Evolutionary conservation across 1,140 invertebrate genomes (phyloP).

Genomic region (Brachionus koreanus): DNA sequence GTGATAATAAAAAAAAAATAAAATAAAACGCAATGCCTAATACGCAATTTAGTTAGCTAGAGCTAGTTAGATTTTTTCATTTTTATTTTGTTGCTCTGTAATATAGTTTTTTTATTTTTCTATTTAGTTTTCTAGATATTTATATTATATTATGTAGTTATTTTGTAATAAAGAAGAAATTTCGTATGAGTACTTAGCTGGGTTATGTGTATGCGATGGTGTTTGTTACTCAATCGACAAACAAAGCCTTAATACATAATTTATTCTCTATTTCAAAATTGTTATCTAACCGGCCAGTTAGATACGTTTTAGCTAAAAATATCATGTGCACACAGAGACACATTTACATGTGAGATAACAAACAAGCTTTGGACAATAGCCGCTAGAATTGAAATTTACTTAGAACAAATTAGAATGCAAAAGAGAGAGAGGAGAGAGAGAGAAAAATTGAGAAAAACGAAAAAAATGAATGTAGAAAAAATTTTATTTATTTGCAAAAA

Average conservation of each 20-base stretch:
- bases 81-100: not conserved
- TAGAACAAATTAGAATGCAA: no score
- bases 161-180: conserved; percentile 5
- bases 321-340: no score
- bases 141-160: not conserved
- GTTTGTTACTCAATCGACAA: not conserved
- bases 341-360: no score
- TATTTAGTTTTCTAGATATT: conserved; percentile 15
- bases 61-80: no score
- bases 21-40: not conserved
- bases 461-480: not conserved
- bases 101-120: not conserved
- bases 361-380: no score
- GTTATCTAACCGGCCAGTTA: not conserved
- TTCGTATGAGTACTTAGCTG: not conserved
- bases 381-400: not conserved
- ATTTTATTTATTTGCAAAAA: not conserved
- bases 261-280: not conserved
- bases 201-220: not conserved
- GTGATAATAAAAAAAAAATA: not conserved
- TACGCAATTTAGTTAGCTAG: not conserved
- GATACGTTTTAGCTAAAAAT: no score
- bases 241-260: not conserved
- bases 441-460: not conserved
- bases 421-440: not conserved